Evolutionary conservation across 2,113 vertebrate genomes (phyloP).

Genomic region (Perca flavescens): DNA sequence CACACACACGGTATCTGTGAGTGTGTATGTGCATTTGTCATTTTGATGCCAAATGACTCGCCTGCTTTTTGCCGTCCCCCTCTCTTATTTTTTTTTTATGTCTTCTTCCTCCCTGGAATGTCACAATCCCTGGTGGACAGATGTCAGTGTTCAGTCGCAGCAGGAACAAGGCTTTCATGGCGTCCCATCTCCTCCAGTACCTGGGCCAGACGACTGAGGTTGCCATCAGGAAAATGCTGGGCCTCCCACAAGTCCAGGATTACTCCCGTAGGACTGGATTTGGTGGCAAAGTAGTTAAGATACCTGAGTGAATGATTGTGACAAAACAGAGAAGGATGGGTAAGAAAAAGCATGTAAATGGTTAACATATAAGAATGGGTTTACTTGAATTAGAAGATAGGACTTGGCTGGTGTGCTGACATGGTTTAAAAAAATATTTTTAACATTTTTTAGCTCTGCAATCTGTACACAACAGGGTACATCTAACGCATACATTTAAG

Average conservation of each 20-base stretch:
- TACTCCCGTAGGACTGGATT: conserved; percentile 96
- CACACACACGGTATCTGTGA: conserved; percentile 30
- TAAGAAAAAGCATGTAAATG: background rate
- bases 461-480: background rate
- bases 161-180: conserved; percentile 90
- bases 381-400: background rate
- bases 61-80: conserved; percentile 6
- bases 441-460: background rate
- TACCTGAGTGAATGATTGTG: conserved; percentile 85
- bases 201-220: conserved; percentile 93
- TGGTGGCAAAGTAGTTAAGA: conserved; percentile 98
- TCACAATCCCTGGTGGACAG: conserved; percentile 44
- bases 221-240: conserved; percentile 97
- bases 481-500: no score
- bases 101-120: conserved; percentile 55
- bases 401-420: background rate
- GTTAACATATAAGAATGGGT: conserved; percentile 9
- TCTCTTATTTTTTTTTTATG: conserved; percentile 26
- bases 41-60: conserved; percentile 37
- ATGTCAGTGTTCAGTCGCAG: conserved; percentile 90
- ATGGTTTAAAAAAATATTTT: background rate
- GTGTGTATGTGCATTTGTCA: conserved; percentile 52
- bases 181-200: conserved; percentile 98
- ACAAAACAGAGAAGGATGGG: background rate
- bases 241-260: conserved; percentile 99